Evolutionary conservation across 2,888 invertebrate genomes (phyloP), one percentile per base, ranked within the genome.

Genomic region (Euphydryas editha): DNA sequence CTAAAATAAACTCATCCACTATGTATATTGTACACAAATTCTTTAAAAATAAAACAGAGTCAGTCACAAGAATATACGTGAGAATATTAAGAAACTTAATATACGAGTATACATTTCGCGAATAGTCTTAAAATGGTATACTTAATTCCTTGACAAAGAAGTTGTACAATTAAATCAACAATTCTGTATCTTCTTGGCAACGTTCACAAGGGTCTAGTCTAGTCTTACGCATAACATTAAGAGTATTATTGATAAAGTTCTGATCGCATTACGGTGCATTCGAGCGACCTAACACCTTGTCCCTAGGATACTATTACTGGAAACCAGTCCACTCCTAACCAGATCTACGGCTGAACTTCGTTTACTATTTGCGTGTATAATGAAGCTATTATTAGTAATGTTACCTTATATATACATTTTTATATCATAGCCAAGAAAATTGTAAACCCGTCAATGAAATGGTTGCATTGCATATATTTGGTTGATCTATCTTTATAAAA

Each of bases 181-280:
- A n/a, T 24, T 24, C 15, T 51, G 21, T 24, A 51, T n/a, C 42
- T n/a, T 44, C 42, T 39, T 39, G n/a, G 4, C 30, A 30, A 30
- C 49, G 24, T 54, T 36, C 36, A 36, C 30, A 54, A 36, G 54
- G 10, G 30, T 54, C 17, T 36, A 36, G 30, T 54, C 17, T 36
- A 36, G 36, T 36, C 30, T 54, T 36, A 36, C 36, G 21, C 18
- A 36, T 24, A 51, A 51, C 15, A 36, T 36, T 36, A n/a, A 54
- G 17, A 54, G 47, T 59, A 59, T 54, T 39, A 37, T 46, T 24
- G 15, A 55, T 49, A 46, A 54, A 36, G 21, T 37, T 61, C 58
- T 37, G 24, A 55, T 67, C 62, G 62, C 46, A 59, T 67, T 62
- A 67, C 66, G 44, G 62, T 47, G 42, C 66, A 46, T 62, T 59